Percentiles rank a stretch among this genome's conserved stretches.
phyloP scores from a whole-genome alignment of 2,888 invertebrate genomes.

The Laothoe populi region DNA sequence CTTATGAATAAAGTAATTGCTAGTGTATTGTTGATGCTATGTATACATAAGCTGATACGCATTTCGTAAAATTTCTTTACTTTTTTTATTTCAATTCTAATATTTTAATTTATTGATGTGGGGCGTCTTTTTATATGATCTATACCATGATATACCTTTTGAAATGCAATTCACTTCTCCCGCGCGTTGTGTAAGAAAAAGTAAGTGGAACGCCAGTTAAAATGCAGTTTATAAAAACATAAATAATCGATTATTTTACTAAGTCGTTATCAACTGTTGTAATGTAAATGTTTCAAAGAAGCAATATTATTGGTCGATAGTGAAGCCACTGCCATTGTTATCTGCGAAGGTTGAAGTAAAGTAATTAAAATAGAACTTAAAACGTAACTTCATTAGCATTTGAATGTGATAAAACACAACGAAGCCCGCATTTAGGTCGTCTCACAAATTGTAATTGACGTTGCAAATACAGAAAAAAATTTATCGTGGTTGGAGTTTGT shows the following conservation, averaged over 20 bases:
- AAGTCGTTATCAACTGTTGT: background rate
- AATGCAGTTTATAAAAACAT: no score
- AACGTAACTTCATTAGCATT: conserved; percentile 5
- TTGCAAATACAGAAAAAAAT: background rate
- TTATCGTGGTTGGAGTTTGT: background rate
- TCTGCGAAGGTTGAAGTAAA: conserved; percentile 13
- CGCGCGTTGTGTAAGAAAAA: no score
- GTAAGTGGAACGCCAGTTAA: no score
- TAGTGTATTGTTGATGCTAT: no score
- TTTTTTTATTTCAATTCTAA: no score
- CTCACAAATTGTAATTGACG: background rate
- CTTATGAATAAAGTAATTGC: no score
- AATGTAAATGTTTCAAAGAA: conserved; percentile 18
- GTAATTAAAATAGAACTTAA: conserved; percentile 14
- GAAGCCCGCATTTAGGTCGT: background rate
- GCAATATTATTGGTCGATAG: background rate
- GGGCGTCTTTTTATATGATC: no score
- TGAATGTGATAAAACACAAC: background rate
- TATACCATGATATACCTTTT: no score
- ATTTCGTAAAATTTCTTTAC: no score
- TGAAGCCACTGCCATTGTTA: conserved; percentile 6
- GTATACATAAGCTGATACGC: no score
- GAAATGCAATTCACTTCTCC: no score
- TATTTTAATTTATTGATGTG: no score
- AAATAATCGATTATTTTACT: background rate